phyloP scores from a whole-genome alignment of 2,888 invertebrate species.

The Drosophila greeni region DNA sequence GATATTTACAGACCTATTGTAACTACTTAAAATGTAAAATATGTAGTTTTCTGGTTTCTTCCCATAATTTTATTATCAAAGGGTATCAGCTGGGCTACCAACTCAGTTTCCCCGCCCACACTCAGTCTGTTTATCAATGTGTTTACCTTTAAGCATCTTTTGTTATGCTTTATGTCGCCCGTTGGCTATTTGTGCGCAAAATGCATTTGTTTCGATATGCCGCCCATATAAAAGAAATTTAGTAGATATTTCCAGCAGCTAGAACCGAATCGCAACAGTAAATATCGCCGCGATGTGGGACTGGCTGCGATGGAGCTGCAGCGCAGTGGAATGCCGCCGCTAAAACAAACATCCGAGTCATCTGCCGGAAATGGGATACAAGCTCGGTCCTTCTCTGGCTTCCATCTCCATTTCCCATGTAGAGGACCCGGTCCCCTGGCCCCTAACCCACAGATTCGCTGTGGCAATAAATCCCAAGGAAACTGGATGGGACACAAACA shows the following conservation, averaged over 20 bases:
- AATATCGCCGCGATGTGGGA: slow-evolving; percentile 18
- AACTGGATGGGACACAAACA: slow-evolving; percentile 35
- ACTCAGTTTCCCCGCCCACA: neutral
- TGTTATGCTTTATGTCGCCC: slow-evolving; percentile 32
- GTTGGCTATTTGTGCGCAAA: slow-evolving; percentile 41
- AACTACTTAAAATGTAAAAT: too few relatives aligned
- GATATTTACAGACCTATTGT: neutral
- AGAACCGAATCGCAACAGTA: slow-evolving; percentile 22
- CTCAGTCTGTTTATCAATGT: slow-evolving; percentile 20
- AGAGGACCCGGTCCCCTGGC: slow-evolving; percentile 3
- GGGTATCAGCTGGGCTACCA: neutral
- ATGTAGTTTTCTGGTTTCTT: neutral
- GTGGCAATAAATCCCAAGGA: slow-evolving; percentile 59
- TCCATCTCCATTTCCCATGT: neutral
- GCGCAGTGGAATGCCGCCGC: slow-evolving; percentile 37
- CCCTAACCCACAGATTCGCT: slow-evolving; percentile 41
- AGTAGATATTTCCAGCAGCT: slow-evolving; percentile 33
- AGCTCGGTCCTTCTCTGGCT: slow-evolving; percentile 25
- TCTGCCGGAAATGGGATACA: slow-evolving; percentile 60
- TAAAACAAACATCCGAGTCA: slow-evolving; percentile 56
- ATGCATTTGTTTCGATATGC: slow-evolving; percentile 47
- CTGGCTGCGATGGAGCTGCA: slow-evolving; percentile 19
- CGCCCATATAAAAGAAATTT: slow-evolving; percentile 29
- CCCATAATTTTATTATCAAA: neutral
- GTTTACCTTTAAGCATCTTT: slow-evolving; percentile 38